Evolutionary conservation across 2,113 vertebrate species (phyloP).

Genomic region (Spea multiplicata): DNA sequence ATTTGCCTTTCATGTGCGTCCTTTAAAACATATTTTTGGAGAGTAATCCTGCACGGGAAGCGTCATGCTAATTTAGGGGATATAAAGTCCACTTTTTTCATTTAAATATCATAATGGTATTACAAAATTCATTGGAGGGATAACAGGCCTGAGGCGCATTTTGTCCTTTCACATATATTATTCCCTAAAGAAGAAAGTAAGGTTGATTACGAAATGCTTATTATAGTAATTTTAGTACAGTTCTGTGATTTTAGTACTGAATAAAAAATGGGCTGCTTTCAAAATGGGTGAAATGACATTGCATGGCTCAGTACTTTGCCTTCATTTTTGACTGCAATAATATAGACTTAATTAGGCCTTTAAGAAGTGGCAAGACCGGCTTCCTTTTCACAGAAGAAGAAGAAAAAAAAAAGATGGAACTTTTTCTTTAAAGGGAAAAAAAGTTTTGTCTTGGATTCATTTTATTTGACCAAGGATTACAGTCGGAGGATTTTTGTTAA

Average conservation of each 20-base stretch:
- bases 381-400: background rate
- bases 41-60: too few relatives aligned
- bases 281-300: constrained; percentile 30
- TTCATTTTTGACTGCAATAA: constrained; percentile 23
- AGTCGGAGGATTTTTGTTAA: background rate
- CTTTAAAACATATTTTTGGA: too few relatives aligned
- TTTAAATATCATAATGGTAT: constrained; percentile 1
- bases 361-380: constrained; percentile 8
- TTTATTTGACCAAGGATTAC: background rate
- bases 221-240: constrained; percentile 22
- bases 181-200: background rate
- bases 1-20: too few relatives aligned
- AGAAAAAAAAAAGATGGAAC: background rate
- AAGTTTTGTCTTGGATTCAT: background rate
- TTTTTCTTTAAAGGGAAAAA: background rate
- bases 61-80: too few relatives aligned
- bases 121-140: background rate
- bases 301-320: constrained; percentile 35
- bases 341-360: constrained; percentile 30
- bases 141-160: background rate
- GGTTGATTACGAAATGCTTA: constrained; percentile 3
- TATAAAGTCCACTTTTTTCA: background rate
- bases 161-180: constrained; percentile 12
- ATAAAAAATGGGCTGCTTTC: constrained; percentile 34
- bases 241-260: constrained; percentile 21